These are phyloP conservation scores for Loripinus fragilis DNA, from an alignment of 2,888 invertebrate genomes.

Conservation along the genomic window DNA sequence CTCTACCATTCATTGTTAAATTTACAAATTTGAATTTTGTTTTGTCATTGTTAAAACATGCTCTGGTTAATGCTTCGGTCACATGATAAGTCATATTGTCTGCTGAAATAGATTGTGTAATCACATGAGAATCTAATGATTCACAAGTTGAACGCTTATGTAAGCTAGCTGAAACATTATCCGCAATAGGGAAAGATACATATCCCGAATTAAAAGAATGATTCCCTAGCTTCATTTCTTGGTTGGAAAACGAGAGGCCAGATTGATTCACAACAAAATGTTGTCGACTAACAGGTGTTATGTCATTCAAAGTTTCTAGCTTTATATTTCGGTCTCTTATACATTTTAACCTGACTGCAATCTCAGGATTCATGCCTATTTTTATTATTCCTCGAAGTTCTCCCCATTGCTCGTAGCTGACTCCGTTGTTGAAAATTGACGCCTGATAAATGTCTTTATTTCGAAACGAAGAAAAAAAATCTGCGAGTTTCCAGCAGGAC, in stretches of 20 bases:
- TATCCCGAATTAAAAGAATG: background rate
- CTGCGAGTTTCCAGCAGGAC: constrained; percentile 11
- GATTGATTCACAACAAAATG: background rate
- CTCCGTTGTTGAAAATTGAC: background rate
- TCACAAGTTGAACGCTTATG: too few relatives aligned
- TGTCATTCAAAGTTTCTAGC: background rate
- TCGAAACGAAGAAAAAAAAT: background rate
- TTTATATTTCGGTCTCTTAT: background rate
- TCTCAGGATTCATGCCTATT: background rate
- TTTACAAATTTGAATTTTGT: background rate
- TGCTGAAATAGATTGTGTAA: background rate
- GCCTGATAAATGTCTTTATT: background rate
- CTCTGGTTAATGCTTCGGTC: background rate
- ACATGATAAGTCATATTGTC: background rate
- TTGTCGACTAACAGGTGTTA: background rate
- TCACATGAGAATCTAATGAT: too few relatives aligned
- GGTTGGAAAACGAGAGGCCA: background rate
- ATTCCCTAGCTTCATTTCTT: background rate
- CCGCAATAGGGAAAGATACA: constrained; percentile 7
- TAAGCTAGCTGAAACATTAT: background rate
- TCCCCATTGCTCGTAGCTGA: constrained; percentile 15
- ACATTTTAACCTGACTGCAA: background rate
- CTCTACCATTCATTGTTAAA: background rate
- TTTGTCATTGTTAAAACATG: background rate
- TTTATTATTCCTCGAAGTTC: constrained; percentile 7